Evolutionary conservation across 2,888 invertebrate species (phyloP).

Genomic region (Urechis unicinctus): DNA sequence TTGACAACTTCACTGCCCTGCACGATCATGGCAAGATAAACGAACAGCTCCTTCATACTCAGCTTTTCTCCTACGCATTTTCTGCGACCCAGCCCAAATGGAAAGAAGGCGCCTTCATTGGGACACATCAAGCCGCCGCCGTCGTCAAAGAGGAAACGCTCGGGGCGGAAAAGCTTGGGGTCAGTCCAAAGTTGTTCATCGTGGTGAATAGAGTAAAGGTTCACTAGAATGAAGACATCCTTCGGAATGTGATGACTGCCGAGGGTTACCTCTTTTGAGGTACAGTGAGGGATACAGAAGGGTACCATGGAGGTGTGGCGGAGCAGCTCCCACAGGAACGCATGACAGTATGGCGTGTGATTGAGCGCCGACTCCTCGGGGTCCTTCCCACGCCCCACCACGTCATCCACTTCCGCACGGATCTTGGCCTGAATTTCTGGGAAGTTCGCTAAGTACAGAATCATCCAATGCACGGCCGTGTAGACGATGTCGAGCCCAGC

Average conservation of each 20-base stretch:
- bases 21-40: conserved; percentile 33
- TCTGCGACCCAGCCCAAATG: conserved; percentile 34
- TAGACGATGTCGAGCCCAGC: conserved; percentile 42
- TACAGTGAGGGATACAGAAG: conserved; percentile 37
- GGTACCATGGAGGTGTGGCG: conserved; percentile 35
- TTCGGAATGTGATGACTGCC: conserved; percentile 26
- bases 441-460: conserved; percentile 32
- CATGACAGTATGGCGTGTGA: conserved; percentile 31
- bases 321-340: conserved; percentile 30
- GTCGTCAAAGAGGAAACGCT: conserved; percentile 23
- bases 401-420: conserved; percentile 28
- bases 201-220: conserved; percentile 34
- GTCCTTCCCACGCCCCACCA: conserved; percentile 25
- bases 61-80: conserved; percentile 38
- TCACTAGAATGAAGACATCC: conserved; percentile 32
- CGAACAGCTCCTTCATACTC: conserved; percentile 33
- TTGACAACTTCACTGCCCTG: conserved; percentile 14
- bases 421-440: conserved; percentile 31
- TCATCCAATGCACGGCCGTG: conserved; percentile 33
- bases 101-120: conserved; percentile 25
- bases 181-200: conserved; percentile 30
- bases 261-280: conserved; percentile 24
- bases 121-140: conserved; percentile 20
- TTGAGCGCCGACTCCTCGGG: conserved; percentile 25
- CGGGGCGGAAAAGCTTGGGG: conserved; percentile 33